A percentile compares a stretch with the other conserved stretches of the same genome.
phyloP scores from a whole-genome alignment of 2,797 vertebrate species.

The Cottoperca gobio region DNA sequence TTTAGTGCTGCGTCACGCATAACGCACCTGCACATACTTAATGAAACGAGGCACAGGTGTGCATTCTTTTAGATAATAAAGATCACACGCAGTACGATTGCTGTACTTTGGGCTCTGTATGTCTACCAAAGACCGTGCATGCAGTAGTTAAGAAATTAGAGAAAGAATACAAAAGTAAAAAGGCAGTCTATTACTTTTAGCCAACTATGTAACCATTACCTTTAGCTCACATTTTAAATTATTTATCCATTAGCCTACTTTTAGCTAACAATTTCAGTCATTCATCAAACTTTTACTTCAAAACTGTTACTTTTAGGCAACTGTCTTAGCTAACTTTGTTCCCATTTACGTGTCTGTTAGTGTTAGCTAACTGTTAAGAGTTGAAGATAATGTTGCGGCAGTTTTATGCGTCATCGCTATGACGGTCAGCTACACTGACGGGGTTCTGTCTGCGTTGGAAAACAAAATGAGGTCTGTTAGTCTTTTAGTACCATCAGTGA shows the following conservation, averaged over 20 bases:
- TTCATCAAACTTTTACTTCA: too few species aligned
- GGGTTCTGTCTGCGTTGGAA: too few species aligned
- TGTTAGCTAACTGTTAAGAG: background rate
- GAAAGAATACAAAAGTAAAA: background rate
- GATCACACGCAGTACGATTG: conserved; percentile 43
- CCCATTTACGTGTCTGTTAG: background rate
- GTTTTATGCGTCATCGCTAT: too few species aligned
- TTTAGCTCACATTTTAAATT: background rate
- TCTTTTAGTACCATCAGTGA: too few species aligned
- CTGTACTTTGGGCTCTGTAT: background rate
- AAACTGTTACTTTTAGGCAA: too few species aligned
- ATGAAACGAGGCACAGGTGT: conserved; percentile 78
- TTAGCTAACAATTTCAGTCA: background rate
- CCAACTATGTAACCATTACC: too few species aligned
- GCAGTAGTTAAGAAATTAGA: background rate
- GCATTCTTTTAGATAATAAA: conserved; percentile 67
- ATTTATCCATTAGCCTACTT: background rate
- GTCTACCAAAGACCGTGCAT: background rate
- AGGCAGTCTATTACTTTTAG: too few species aligned
- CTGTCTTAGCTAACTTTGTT: too few species aligned
- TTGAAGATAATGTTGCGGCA: too few species aligned
- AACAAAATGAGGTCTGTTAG: too few species aligned
- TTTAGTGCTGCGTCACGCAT: conserved; percentile 50
- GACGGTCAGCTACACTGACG: too few species aligned
- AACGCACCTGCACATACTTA: conserved; percentile 81